Percentiles rank a stretch among this genome's conserved stretches.
phyloP scores from a whole-genome alignment of 2,113 vertebrate genomes.

The Leptosomus discolor region DNA sequence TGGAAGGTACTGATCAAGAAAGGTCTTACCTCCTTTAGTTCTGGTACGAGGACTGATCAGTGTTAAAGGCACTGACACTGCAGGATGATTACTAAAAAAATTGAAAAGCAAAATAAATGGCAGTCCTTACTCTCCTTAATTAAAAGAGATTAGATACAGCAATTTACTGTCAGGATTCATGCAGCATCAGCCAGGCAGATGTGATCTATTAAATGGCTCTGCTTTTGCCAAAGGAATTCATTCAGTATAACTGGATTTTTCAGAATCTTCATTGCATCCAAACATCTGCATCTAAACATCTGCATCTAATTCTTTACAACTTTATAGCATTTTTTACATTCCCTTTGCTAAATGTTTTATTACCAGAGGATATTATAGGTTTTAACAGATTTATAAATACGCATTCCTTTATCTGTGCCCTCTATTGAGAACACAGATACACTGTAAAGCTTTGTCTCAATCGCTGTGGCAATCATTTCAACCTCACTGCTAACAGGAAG shows the following conservation, averaged over 20 bases:
- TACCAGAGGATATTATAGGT: background rate
- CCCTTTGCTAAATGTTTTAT: background rate
- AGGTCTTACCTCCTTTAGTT: background rate
- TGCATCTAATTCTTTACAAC: background rate
- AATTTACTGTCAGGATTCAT: conserved; percentile 7
- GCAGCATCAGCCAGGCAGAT: background rate
- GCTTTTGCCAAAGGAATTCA: background rate
- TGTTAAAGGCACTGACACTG: background rate
- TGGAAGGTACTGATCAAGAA: background rate
- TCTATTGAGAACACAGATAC: background rate
- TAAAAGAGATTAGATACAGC: conserved; percentile 39
- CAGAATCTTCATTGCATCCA: background rate
- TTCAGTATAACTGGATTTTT: background rate
- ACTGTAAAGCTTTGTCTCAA: background rate
- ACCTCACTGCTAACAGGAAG: background rate
- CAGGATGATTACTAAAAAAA: background rate
- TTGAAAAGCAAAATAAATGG: background rate
- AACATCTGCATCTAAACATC: background rate
- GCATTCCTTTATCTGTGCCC: background rate
- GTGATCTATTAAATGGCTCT: background rate
- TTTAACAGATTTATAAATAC: background rate
- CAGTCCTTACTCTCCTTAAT: conserved; percentile 2
- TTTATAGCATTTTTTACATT: background rate
- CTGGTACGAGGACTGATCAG: background rate
- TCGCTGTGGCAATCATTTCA: background rate